A percentile compares a stretch with the other conserved stretches of the same genome.
phyloP scores from a whole-genome alignment of 1,140 invertebrate genomes.

The Lepidostoma basale region DNA sequence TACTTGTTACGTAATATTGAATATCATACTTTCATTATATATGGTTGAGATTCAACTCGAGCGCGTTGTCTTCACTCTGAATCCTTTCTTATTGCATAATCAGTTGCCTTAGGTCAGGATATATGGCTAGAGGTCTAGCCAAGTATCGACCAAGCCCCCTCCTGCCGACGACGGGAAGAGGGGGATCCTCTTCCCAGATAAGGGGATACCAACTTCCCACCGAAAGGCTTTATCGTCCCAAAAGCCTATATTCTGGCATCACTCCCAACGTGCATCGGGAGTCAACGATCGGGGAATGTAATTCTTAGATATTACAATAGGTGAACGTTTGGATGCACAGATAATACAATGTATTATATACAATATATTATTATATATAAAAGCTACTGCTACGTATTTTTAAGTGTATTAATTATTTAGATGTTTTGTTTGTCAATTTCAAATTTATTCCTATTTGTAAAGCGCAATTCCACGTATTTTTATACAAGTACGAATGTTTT shows the following conservation, averaged over 20 bases:
- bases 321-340: too few relatives aligned
- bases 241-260: conserved; percentile 2
- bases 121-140: neutral
- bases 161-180: neutral
- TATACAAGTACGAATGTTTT: too few relatives aligned
- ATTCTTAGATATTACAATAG: neutral
- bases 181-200: neutral
- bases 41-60: too few relatives aligned
- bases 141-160: conserved; percentile 15
- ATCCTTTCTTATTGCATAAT: neutral
- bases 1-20: too few relatives aligned
- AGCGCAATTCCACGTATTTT: too few relatives aligned
- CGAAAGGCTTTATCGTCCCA: neutral
- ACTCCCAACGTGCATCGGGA: neutral
- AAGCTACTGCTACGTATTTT: too few relatives aligned
- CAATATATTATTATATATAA: too few relatives aligned
- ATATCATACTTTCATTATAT: too few relatives aligned
- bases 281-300: neutral
- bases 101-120: conserved; percentile 16
- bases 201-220: neutral
- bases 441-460: too few relatives aligned
- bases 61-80: neutral
- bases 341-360: too few relatives aligned
- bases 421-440: too few relatives aligned
- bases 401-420: too few relatives aligned